Conservation (phyloP, 2,113 vertebrate species). For the Sigmodon hispidus region DNA sequence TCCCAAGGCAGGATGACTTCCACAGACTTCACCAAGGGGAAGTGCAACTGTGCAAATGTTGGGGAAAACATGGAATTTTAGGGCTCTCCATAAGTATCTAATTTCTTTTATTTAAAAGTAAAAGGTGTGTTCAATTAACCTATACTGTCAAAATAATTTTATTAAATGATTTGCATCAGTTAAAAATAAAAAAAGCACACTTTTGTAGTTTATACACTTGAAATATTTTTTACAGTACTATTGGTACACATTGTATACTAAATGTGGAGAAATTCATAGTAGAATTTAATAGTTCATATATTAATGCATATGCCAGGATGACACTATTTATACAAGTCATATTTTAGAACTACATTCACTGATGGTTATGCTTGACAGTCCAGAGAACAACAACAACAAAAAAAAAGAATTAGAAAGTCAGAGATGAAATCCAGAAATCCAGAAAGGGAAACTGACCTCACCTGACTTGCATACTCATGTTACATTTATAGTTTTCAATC, state of each 20-base stretch:
- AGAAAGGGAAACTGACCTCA: neutral
- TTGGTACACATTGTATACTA: neutral
- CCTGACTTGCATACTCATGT: neutral
- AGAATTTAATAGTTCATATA: neutral
- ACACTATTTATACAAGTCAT: neutral
- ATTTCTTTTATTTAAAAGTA: neutral
- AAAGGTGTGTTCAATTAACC: neutral
- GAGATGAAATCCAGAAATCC: neutral
- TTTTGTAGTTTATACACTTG: neutral
- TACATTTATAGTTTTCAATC: neutral
- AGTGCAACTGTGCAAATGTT: neutral
- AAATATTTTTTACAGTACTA: neutral
- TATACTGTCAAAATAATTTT: neutral
- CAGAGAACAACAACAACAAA: too few relatives aligned
- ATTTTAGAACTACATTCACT: neutral
- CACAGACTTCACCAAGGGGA: neutral
- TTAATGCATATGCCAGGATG: neutral
- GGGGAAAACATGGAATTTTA: neutral
- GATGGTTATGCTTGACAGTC: neutral
- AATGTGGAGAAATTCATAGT: accelerated
- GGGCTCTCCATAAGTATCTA: neutral
- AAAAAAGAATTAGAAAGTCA: neutral
- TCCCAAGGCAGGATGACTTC: neutral
- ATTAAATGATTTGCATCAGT: neutral
- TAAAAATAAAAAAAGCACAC: neutral